These are phyloP conservation scores for Berghia stephanieae DNA, from an alignment of 1,140 invertebrate species.

Conservation along the genomic window DNA sequence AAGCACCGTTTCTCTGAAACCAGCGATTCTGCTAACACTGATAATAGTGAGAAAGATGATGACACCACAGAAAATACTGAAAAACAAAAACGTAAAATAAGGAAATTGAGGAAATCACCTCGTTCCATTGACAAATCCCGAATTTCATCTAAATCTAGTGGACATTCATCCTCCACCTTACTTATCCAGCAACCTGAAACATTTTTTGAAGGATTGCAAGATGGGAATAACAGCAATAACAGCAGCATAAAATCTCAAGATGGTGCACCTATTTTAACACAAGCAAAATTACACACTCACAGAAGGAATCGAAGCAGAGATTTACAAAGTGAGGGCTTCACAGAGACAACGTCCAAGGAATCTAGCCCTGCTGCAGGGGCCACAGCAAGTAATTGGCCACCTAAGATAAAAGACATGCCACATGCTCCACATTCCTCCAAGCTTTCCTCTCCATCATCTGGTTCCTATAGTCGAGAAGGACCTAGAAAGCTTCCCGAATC, in stretches of 20 bases:
- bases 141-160: too few species aligned
- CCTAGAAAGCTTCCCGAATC: too few species aligned
- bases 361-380: slow-evolving; percentile 15
- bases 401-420: too few species aligned
- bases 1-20: slow-evolving; percentile 30
- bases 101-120: slow-evolving; percentile 43
- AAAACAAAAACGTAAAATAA: slow-evolving; percentile 36
- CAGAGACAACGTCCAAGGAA: slow-evolving; percentile 13
- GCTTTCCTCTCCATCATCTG: too few species aligned
- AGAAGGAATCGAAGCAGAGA: slow-evolving; percentile 35
- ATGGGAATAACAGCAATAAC: neutral
- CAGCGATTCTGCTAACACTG: slow-evolving; percentile 42
- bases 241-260: neutral
- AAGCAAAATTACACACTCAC: slow-evolving; percentile 47
- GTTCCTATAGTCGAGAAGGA: too few species aligned
- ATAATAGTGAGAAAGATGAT: slow-evolving; percentile 48
- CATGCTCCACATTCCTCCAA: too few species aligned
- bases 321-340: neutral
- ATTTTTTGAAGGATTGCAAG: neutral
- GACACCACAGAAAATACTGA: slow-evolving; percentile 46
- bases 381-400: too few species aligned
- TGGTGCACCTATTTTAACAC: slow-evolving; percentile 34
- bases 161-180: too few species aligned
- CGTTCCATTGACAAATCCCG: slow-evolving; percentile 22
- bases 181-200: too few species aligned